Conservation (phyloP, 1,140 invertebrate genomes). For the Neuroterus valhalla region DNA sequence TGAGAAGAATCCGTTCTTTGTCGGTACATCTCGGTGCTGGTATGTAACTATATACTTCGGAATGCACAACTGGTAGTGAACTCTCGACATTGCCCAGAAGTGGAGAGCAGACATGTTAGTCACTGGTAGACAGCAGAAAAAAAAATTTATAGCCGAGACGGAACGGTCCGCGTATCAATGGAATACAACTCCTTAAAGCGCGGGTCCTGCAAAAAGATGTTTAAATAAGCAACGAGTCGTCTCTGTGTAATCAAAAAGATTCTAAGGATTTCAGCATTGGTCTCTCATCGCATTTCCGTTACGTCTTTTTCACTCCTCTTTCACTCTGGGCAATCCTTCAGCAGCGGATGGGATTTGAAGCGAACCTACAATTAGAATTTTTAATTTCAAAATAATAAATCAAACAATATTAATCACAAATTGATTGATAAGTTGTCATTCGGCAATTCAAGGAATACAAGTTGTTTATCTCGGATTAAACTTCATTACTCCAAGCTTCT, state of each 20-base stretch:
- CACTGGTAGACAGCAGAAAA: slow-evolving; percentile 24
- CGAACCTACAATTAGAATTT: not conserved
- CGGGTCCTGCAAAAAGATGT: slow-evolving; percentile 5
- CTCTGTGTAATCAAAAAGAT: slow-evolving; percentile 8
- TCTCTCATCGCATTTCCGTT: not conserved
- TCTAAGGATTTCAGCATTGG: not conserved
- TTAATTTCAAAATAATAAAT: too few species aligned
- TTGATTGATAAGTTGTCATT: too few species aligned
- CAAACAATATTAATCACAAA: too few species aligned
- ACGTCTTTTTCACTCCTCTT: too few species aligned
- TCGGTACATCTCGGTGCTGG: not conserved
- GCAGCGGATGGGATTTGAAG: too few species aligned
- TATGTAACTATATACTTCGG: not conserved
- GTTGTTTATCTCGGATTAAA: too few species aligned
- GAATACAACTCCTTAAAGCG: not conserved
- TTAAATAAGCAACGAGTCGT: slow-evolving; percentile 26
- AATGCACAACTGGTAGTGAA: slow-evolving; percentile 6
- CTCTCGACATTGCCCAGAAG: slow-evolving; percentile 15
- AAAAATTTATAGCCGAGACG: slow-evolving; percentile 21
- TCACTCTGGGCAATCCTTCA: too few species aligned
- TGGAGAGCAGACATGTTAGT: not conserved
- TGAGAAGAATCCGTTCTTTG: too few species aligned
- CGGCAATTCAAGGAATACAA: too few species aligned
- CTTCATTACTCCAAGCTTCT: too few species aligned
- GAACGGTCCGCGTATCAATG: slow-evolving; percentile 23